A percentile compares a stretch with the other conserved stretches of the same genome.
Evolutionary conservation across 1,140 invertebrate species (phyloP).

Genomic region (Drosophila chauvacae): DNA sequence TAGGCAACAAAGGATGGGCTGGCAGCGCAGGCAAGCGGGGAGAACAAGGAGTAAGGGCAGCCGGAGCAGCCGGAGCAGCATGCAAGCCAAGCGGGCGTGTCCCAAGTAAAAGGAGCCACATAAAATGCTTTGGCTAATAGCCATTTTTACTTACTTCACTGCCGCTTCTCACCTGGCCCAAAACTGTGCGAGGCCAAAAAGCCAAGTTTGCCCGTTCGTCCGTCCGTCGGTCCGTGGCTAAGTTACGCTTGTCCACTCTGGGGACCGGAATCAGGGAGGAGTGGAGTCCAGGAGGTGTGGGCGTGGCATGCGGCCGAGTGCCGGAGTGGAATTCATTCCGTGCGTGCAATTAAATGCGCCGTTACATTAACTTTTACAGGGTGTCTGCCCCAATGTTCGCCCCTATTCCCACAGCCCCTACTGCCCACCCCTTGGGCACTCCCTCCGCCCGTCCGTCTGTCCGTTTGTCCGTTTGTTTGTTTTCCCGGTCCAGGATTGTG

Average conservation of each 20-base stretch:
- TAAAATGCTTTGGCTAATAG: conserved; percentile 82
- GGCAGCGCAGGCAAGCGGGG: conserved; percentile 8
- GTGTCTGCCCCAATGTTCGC: conserved; percentile 67
- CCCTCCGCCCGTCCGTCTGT: background rate
- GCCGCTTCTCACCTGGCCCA: conserved; percentile 53
- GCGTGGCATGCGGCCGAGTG: conserved; percentile 51
- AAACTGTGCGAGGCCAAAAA: conserved; percentile 70
- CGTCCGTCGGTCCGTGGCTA: conserved; percentile 38
- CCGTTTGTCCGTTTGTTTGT: conserved; percentile 14
- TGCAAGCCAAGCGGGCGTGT: conserved; percentile 46
- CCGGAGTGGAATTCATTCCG: conserved; percentile 60
- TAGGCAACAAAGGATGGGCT: conserved; percentile 73
- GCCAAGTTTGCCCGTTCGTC: conserved; percentile 63
- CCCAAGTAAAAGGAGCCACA: conserved; percentile 72
- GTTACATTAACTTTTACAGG: conserved; percentile 82
- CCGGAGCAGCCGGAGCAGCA: conserved; percentile 3
- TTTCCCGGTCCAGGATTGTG: conserved; percentile 3
- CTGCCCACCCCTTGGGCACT: background rate
- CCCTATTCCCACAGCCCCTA: background rate
- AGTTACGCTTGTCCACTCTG: conserved; percentile 68
- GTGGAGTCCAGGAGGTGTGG: conserved; percentile 7
- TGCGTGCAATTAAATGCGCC: conserved; percentile 81
- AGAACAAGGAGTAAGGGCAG: background rate
- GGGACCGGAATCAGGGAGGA: conserved; percentile 7
- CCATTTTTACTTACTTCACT: conserved; percentile 81